Conservation (phyloP, 2,113 vertebrate genomes). For the Pogonocichla stellata region DNA sequence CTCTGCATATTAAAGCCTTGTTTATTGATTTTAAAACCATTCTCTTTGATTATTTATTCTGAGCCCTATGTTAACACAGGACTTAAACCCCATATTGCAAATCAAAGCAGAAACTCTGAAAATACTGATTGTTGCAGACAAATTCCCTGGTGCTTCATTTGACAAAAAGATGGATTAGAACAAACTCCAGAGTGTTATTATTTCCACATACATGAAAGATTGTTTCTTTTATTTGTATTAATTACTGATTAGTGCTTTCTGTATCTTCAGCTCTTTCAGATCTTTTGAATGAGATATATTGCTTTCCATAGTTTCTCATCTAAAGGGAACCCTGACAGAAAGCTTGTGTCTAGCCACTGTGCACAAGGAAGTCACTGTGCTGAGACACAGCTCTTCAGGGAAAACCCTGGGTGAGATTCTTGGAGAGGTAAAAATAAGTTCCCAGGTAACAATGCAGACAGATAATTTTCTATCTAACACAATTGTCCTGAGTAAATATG, state of each 20-base stretch:
- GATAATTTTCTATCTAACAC: not conserved
- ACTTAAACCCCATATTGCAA: constrained; percentile 4
- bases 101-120: constrained; percentile 52
- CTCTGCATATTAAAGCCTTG: not conserved
- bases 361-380: not conserved
- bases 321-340: not conserved
- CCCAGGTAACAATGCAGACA: not conserved
- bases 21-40: not conserved
- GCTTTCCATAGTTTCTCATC: not conserved
- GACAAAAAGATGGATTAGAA: constrained; percentile 71
- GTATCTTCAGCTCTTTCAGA: constrained; percentile 35
- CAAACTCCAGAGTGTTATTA: constrained; percentile 67
- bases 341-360: not conserved
- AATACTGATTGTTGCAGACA: constrained; percentile 32
- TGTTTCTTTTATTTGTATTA: constrained; percentile 69
- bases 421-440: not conserved
- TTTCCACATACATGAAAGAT: constrained; percentile 66
- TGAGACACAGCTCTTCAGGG: not conserved
- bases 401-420: not conserved
- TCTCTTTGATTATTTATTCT: constrained; percentile 26
- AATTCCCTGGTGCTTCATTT: constrained; percentile 62
- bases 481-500: not conserved
- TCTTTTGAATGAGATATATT: constrained; percentile 42
- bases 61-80: constrained; percentile 4
- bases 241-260: constrained; percentile 71